A percentile compares a stretch with the other conserved stretches of the same genome.
These are phyloP conservation scores for Spongilla lacustris DNA, from an alignment of 37 sponge, comb jelly and placozoan genomes.

Conservation along the genomic window DNA sequence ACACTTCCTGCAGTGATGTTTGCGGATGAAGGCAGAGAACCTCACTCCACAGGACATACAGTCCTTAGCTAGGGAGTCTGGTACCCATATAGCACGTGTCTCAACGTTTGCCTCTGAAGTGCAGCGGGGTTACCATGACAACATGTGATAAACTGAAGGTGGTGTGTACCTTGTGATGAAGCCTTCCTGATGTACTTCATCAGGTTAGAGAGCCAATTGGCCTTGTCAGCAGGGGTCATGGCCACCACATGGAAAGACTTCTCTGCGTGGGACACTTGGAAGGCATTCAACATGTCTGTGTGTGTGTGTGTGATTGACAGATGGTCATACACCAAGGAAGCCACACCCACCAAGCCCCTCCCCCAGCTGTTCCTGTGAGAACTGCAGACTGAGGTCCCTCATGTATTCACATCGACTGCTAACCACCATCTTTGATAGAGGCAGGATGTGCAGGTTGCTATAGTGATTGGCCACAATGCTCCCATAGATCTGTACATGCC, in stretches of 20 bases:
- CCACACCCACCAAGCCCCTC: slow-evolving; percentile 39
- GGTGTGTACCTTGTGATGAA: not conserved
- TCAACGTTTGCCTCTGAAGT: not conserved
- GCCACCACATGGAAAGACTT: slow-evolving; percentile 91
- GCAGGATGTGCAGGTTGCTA: slow-evolving; percentile 74
- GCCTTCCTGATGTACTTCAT: slow-evolving; percentile 60
- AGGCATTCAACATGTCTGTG: slow-evolving; percentile 71
- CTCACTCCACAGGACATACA: slow-evolving; percentile 72
- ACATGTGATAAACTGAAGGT: not conserved
- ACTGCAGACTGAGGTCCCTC: slow-evolving; percentile 16
- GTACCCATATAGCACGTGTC: slow-evolving; percentile 80
- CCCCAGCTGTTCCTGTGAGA: slow-evolving; percentile 26
- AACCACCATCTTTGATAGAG: slow-evolving; percentile 71
- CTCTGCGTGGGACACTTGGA: slow-evolving; percentile 81
- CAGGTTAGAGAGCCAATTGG: slow-evolving; percentile 82
- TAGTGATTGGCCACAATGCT: slow-evolving; percentile 54
- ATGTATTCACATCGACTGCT: slow-evolving; percentile 45
- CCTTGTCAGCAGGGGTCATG: slow-evolving; percentile 65
- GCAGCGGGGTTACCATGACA: not conserved
- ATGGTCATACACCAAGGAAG: not conserved
- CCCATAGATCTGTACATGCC: slow-evolving; percentile 75
- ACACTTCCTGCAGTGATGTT: slow-evolving; percentile 90
- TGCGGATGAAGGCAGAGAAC: slow-evolving; percentile 77
- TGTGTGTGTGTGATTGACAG: not conserved
- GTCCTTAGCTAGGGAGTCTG: slow-evolving; percentile 60